Conservation (phyloP, 2,888 invertebrate genomes). For the Mamestra brassicae region DNA sequence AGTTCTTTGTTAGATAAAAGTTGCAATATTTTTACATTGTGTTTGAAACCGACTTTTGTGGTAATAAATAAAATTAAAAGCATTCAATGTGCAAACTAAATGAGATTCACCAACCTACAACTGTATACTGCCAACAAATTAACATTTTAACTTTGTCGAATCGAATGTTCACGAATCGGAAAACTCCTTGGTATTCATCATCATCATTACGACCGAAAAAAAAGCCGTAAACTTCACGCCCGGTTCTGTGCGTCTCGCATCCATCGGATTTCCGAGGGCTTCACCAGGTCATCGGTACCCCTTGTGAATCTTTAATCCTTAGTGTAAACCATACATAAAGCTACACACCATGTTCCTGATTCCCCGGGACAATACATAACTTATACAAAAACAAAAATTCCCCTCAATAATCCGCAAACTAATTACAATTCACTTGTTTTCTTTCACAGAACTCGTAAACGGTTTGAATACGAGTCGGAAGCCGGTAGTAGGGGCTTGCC, state of each 20-base stretch:
- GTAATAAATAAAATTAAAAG: not conserved
- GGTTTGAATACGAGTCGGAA: slow-evolving; percentile 39
- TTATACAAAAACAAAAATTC: not conserved
- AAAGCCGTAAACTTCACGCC: no score
- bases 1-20: slow-evolving; percentile 26
- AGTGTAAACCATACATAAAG: not conserved
- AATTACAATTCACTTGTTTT: slow-evolving; percentile 8
- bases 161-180: no score
- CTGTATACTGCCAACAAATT: no score
- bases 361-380: not conserved
- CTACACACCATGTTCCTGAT: not conserved
- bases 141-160: no score
- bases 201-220: no score
- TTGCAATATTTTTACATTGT: slow-evolving; percentile 16
- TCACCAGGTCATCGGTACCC: no score
- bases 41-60: not conserved
- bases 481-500: slow-evolving; percentile 63
- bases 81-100: not conserved
- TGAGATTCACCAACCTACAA: no score
- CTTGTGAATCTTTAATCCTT: no score
- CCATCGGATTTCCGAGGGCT: no score
- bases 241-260: no score
- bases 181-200: no score
- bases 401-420: not conserved
- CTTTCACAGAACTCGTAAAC: not conserved